A percentile compares a stretch with the other conserved stretches of the same genome.
Evolutionary conservation across 2,113 vertebrate species (phyloP).

Genomic region (Mesocricetus auratus): DNA sequence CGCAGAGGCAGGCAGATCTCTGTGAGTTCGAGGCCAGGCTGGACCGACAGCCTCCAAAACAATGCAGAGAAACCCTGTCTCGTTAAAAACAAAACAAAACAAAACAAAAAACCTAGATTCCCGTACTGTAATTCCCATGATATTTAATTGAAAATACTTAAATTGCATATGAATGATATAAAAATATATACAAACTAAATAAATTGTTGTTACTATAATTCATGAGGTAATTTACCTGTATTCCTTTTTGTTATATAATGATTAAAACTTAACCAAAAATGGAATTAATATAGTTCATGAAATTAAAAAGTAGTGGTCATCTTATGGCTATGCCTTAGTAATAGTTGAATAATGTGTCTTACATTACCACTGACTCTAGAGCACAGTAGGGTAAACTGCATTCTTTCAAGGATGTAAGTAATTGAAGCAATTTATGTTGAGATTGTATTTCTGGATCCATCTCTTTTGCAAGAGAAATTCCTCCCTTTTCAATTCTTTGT

Average conservation of each 20-base stretch:
- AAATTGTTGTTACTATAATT: neutral
- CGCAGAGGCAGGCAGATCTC: too few relatives aligned
- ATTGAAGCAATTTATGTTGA: neutral
- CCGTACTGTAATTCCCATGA: neutral
- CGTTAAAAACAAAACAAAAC: too few relatives aligned
- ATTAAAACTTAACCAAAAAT: neutral
- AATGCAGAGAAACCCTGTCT: too few relatives aligned
- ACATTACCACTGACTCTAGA: neutral
- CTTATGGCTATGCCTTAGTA: neutral
- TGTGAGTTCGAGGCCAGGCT: too few relatives aligned
- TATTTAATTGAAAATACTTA: neutral
- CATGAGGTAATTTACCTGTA: neutral
- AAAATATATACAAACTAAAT: neutral
- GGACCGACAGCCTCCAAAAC: too few relatives aligned
- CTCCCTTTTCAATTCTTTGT: neutral
- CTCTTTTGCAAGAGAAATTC: neutral
- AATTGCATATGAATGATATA: neutral
- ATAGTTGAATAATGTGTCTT: neutral
- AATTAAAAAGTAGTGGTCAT: neutral
- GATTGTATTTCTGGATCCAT: neutral
- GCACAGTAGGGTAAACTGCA: rapidly evolving
- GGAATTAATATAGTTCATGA: constrained; percentile 8
- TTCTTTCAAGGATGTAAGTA: neutral
- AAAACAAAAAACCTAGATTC: too few relatives aligned
- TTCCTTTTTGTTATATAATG: constrained; percentile 26